Percentiles rank a stretch among this genome's conserved stretches.
Evolutionary conservation across 2,113 vertebrate genomes (phyloP).

Genomic region (Spizaetus ornatus): DNA sequence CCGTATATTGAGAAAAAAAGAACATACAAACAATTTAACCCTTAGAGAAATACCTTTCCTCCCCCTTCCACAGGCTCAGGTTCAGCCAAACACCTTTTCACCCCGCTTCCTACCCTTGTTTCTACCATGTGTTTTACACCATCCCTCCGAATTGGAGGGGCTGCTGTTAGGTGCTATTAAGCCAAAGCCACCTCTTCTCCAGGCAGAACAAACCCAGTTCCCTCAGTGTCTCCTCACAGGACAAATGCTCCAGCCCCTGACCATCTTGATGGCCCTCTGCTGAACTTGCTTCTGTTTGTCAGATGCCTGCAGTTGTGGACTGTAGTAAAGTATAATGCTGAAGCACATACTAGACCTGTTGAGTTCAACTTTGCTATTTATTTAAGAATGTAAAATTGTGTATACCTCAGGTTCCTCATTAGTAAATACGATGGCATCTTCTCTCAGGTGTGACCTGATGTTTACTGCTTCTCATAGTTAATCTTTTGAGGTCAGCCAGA

Average conservation of each 20-base stretch:
- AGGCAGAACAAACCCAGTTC: not conserved
- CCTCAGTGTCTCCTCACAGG: too few relatives aligned
- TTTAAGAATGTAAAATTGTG: not conserved
- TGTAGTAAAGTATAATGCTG: not conserved
- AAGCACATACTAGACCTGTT: not conserved
- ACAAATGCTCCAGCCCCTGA: not conserved
- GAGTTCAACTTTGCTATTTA: not conserved
- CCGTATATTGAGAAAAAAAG: not conserved
- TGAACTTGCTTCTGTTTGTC: too few relatives aligned
- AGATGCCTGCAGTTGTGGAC: not conserved
- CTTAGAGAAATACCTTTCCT: not conserved
- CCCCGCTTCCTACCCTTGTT: not conserved
- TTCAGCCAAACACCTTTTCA: not conserved
- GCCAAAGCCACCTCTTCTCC: not conserved
- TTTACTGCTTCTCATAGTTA: not conserved
- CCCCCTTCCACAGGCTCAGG: not conserved
- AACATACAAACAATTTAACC: not conserved
- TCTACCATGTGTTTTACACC: not conserved
- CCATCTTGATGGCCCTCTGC: not conserved
- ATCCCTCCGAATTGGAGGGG: fast-evolving
- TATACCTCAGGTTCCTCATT: not conserved
- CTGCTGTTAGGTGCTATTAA: not conserved
- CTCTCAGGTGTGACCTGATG: not conserved
- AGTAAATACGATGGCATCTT: not conserved
- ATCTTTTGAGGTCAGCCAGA: not conserved